Percentiles rank a stretch among this genome's conserved stretches.
Evolutionary conservation across 2,113 vertebrate species (phyloP).

Genomic region (Semnornis frantzii): DNA sequence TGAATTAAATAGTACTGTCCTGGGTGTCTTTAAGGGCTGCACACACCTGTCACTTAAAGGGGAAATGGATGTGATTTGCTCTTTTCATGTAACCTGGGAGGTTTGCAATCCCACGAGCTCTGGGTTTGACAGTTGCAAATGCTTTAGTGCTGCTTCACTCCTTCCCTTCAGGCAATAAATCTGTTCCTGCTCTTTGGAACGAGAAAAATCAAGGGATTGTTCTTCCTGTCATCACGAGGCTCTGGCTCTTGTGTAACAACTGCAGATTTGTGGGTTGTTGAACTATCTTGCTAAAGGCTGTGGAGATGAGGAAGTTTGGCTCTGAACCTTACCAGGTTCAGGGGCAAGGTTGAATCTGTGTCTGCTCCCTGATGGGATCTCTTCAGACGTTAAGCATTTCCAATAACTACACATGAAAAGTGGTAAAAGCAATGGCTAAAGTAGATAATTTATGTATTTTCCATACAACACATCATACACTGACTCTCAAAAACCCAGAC

Average conservation of each 20-base stretch:
- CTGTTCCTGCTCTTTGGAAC: neutral
- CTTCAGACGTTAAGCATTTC: neutral
- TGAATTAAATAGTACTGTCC: neutral
- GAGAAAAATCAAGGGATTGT: neutral
- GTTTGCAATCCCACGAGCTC: neutral
- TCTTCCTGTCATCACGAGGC: neutral
- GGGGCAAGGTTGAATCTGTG: neutral
- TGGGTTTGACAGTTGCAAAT: neutral
- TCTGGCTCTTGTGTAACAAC: neutral
- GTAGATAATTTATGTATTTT: neutral
- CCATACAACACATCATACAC: neutral
- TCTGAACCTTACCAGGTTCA: neutral
- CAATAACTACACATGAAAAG: neutral
- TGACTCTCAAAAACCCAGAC: neutral
- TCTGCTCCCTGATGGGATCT: neutral
- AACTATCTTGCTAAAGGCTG: neutral
- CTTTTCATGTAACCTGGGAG: neutral
- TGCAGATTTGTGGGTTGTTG: neutral
- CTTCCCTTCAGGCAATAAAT: constrained; percentile 11
- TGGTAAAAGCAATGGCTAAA: neutral
- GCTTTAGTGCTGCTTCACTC: neutral
- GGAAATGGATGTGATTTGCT: neutral
- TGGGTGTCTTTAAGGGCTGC: neutral
- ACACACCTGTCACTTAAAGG: neutral
- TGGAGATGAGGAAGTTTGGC: neutral